Base-by-base conservation (phyloP, 2,888 invertebrate genomes). In the Limenitis camilla region DNA sequence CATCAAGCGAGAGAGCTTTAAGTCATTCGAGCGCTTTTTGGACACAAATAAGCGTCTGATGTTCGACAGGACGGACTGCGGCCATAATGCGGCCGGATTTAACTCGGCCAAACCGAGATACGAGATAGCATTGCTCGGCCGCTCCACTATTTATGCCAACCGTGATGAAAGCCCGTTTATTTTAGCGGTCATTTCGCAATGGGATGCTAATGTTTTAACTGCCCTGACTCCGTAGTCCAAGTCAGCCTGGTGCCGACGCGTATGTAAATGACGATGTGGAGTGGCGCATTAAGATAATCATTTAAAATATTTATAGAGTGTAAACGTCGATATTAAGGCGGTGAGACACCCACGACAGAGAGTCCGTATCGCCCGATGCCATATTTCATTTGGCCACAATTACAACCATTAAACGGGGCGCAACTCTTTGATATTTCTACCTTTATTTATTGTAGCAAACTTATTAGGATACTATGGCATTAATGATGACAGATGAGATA, bases 401-500 rank as follows among this genome's bases (percentile, higher is more conserved):
- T 83, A 85, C 84, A 83, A 79, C 76, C 81, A 83, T 83, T 85
- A 83, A 76, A 81, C 77, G 69, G 81, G 71, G 76, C 84, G 84
- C 83, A 80, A 74, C 76, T 79, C 85, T 86, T 86, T 85, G 82
- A 83, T 81, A 81, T 76, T 68, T 66, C 67, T 71, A 67, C 67
- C 78, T 81, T 80, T 83, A 80, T 82, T 82, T 86, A 81, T 85
- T 82, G 76, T 76, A 76, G 73, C 76, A 72, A 83, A 82, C 84
- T 86, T 87, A 87, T 86, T 85, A 86, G 86, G 83, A 82, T 78
- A 67, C 78, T 67, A 70, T 78, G 81, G 83, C 86, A 79, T 82
- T 87, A 86, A 87, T 86, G 86, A 87, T 87, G 86, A 87, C 85
- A 86, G 81, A 87, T 84, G 84, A 78, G 76, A 74, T 74, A 70